Conservation (phyloP, 2,113 vertebrate genomes). For the Porphyrio hochstetteri region DNA sequence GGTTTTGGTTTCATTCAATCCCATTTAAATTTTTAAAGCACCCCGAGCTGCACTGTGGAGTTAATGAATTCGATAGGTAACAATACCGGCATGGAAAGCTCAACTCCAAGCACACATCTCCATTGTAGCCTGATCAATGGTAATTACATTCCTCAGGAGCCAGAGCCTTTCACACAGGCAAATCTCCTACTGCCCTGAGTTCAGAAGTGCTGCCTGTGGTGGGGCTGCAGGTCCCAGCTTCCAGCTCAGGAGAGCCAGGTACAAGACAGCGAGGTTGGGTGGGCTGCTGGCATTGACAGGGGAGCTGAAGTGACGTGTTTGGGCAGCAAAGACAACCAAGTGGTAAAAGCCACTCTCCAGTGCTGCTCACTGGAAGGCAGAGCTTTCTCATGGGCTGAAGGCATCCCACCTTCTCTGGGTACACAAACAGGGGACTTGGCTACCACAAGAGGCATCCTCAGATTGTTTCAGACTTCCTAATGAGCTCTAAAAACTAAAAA, state of each 20-base stretch:
- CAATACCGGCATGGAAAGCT: background rate
- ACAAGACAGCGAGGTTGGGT: background rate
- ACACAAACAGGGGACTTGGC: background rate
- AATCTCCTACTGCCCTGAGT: rapidly evolving
- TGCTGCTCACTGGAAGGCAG: background rate
- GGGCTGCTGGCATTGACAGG: background rate
- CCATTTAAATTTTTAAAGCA: slow-evolving; percentile 23
- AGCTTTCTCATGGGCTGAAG: background rate
- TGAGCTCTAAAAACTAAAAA: background rate
- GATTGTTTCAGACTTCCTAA: background rate
- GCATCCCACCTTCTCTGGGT: background rate
- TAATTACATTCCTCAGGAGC: background rate
- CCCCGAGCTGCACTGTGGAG: background rate
- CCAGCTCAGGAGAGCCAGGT: background rate
- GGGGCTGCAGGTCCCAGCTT: background rate
- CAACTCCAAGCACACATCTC: background rate
- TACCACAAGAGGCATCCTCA: background rate
- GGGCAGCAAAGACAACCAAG: rapidly evolving
- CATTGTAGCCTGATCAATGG: background rate
- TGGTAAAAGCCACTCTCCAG: background rate
- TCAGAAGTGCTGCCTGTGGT: rapidly evolving
- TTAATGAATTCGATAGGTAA: background rate
- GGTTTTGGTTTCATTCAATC: slow-evolving; percentile 13
- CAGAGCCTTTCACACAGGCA: rapidly evolving
- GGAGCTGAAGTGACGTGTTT: background rate